Evolutionary conservation across 2,888 invertebrate species (phyloP).

Genomic region (Sinodicranocentrus sp.): DNA sequence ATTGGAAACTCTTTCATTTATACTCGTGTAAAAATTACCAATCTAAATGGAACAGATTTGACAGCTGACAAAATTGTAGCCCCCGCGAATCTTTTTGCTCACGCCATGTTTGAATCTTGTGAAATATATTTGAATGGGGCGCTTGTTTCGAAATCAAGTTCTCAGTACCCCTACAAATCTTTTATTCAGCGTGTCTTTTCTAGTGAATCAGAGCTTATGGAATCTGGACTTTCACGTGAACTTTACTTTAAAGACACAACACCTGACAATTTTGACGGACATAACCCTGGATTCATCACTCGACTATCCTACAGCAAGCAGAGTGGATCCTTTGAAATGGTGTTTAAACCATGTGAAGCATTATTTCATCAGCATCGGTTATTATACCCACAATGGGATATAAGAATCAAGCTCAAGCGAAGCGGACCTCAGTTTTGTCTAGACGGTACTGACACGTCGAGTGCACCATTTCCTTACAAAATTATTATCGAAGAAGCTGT

Average conservation of each 20-base stretch:
- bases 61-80: neutral
- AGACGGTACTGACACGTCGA: neutral
- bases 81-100: neutral
- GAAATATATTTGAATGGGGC: constrained; percentile 18
- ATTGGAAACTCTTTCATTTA: neutral
- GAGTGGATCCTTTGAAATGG: constrained; percentile 4
- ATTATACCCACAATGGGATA: neutral
- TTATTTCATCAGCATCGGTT: constrained; percentile 21
- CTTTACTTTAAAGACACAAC: constrained; percentile 13
- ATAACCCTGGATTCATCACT: neutral
- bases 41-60: neutral
- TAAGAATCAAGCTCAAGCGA: neutral
- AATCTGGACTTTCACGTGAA: neutral
- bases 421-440: neutral
- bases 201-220: neutral
- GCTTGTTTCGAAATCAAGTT: neutral
- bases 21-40: neutral
- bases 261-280: neutral
- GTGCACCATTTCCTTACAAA: constrained; percentile 2
- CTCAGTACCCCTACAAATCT: constrained; percentile 8
- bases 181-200: neutral
- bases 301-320: neutral
- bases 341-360: neutral
- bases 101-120: constrained; percentile 3
- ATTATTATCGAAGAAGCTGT: constrained; percentile 4